Base-by-base conservation (phyloP, 1,140 invertebrate genomes). In the Drosophila arizonae region DNA sequence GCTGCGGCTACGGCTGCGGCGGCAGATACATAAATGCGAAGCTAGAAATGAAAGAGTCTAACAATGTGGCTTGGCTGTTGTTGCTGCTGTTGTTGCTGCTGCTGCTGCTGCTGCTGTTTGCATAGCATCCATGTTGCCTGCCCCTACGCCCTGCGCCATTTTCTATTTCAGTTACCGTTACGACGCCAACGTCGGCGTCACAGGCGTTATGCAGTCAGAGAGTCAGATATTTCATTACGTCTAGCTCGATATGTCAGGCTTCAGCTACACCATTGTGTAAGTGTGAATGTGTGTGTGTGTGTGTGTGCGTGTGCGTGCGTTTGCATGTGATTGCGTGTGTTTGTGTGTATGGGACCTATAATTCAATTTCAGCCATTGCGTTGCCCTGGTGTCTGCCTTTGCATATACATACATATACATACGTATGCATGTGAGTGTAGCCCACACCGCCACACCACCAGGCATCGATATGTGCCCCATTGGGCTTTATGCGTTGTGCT, bases 191-290 rank as follows among this genome's bases (percentile, higher is more conserved):
- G 58, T 76, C 72, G 68, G 75, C 74, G 76, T 72, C 54, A 17
- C 15, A 21, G 79, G 79, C 75, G 81, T 80, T 85, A 76, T 86
- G 81, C 82, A 85, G 77, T 77, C 76, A 67, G 70, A 84, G 81
- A 81, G 76, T 86, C 82, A 81, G 82, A 87, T 87, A 87, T 87
- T 87, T 88, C 82, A 87, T 77, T 81, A 68, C 82, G 79, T 82
- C 76, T 87, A 82, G 82, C 82, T 86, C 82, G 82, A 87, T 87
- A 79, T 88, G 84, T 87, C 79, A 77, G 66, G 62, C 63, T 71
- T 60, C 64, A 67, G 36, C 50, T 61, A 57, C 17, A 57, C 17
- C 26, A 33, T 46, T 65, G n/a, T 64, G 13, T 17, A 5, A 36
- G 24, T 61, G 43, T 57, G 15, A 62, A 28, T 63, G 45, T 28